Evolutionary conservation across 2,797 vertebrate species (phyloP).

Genomic region (Calcarius lapponicus): DNA sequence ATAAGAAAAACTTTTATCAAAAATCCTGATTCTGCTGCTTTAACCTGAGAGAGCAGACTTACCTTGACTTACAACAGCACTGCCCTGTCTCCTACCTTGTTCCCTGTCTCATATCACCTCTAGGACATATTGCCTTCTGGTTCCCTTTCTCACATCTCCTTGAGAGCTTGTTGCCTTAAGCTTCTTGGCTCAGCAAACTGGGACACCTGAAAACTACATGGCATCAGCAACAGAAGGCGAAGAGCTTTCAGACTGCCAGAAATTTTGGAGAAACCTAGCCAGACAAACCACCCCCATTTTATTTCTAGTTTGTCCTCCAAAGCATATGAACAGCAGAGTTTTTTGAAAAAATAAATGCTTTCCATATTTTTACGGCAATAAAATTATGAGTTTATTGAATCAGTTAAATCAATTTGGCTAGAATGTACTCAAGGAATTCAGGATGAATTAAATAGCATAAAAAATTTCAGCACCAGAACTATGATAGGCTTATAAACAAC

Average conservation of each 20-base stretch:
- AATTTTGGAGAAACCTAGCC: neutral
- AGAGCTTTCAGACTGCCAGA: neutral
- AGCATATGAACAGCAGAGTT: neutral
- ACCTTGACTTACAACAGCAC: rapidly evolving
- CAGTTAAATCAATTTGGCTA: neutral
- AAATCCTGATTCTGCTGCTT: neutral
- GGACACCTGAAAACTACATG: neutral
- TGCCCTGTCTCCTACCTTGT: neutral
- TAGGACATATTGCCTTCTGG: neutral
- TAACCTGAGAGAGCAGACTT: neutral
- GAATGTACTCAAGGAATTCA: neutral
- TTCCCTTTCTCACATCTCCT: neutral
- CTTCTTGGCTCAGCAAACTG: neutral
- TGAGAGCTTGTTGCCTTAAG: neutral
- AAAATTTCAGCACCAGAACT: neutral
- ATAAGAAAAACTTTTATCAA: neutral
- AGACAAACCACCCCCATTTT: neutral
- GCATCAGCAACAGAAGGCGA: neutral
- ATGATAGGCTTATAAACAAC: neutral
- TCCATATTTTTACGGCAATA: neutral
- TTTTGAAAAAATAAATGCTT: neutral
- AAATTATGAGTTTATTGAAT: neutral
- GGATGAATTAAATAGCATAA: neutral
- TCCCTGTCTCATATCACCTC: neutral
- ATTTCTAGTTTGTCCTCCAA: neutral